Percentiles rank a stretch among this genome's conserved stretches.
Evolutionary conservation across 2,888 invertebrate species (phyloP).

Genomic region (Steinernema hermaphroditum): DNA sequence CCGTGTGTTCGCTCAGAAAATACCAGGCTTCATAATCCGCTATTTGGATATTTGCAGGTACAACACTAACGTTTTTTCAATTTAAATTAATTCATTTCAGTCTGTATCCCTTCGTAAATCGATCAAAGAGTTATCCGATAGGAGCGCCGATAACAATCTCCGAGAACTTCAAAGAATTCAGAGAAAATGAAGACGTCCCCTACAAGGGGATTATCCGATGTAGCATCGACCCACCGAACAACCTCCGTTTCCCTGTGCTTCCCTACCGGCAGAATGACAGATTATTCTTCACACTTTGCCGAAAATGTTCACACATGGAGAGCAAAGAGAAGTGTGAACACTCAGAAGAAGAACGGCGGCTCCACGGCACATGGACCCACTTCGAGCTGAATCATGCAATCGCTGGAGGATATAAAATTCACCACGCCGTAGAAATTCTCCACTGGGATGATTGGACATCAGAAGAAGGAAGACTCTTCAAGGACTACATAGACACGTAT

Average conservation of each 20-base stretch:
- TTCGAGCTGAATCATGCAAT: too few species aligned
- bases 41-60: background rate
- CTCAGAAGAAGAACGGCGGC: background rate
- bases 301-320: background rate
- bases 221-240: background rate
- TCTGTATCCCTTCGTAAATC: background rate
- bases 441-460: too few species aligned
- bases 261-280: background rate
- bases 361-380: too few species aligned
- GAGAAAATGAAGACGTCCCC: background rate
- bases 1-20: background rate
- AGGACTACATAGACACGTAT: too few species aligned
- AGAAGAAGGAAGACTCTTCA: too few species aligned
- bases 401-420: too few species aligned
- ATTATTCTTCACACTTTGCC: background rate
- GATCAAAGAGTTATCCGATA: background rate
- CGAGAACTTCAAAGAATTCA: background rate
- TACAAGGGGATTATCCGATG: background rate
- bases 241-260: background rate
- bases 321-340: background rate
- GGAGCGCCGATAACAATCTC: background rate
- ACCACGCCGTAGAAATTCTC: too few species aligned
- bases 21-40: background rate
- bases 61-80: background rate
- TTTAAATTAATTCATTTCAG: background rate